Evolutionary conservation across 2,888 invertebrate genomes (phyloP).

Genomic region (Xestia rhomboidea): DNA sequence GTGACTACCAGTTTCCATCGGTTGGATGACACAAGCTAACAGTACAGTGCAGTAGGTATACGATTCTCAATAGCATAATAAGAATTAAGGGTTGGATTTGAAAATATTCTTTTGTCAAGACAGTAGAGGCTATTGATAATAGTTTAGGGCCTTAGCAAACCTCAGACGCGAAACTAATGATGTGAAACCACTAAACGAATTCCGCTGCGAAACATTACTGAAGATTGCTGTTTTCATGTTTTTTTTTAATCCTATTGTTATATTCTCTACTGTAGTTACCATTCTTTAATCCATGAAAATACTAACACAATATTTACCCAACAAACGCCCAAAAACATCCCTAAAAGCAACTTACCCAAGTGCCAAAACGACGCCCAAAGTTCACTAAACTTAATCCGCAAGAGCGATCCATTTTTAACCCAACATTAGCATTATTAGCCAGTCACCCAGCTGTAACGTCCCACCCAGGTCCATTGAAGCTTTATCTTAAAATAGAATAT

Average conservation of each 20-base stretch:
- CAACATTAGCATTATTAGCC: constrained; percentile 64
- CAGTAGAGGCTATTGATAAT: background rate
- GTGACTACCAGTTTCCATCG: background rate
- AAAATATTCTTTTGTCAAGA: background rate
- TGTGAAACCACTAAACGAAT: background rate
- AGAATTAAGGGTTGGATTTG: background rate
- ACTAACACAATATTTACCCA: background rate
- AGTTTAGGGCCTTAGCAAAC: background rate
- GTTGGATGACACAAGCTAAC: background rate
- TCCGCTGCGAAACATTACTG: background rate
- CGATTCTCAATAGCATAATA: background rate
- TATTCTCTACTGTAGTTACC: too few relatives aligned
- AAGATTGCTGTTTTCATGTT: background rate
- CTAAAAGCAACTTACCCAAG: background rate
- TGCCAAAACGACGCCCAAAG: constrained; percentile 13
- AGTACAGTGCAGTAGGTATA: background rate
- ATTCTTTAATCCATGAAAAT: background rate
- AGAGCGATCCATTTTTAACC: constrained; percentile 41
- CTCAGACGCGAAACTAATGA: background rate
- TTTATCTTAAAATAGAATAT: constrained; percentile 78
- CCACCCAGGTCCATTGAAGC: constrained; percentile 61
- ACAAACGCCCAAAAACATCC: background rate
- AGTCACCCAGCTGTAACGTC: constrained; percentile 49
- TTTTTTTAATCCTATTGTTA: background rate
- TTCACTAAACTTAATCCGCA: constrained; percentile 35